Conservation (phyloP, 2,888 invertebrate genomes). For the Abscondita cerata region DNA sequence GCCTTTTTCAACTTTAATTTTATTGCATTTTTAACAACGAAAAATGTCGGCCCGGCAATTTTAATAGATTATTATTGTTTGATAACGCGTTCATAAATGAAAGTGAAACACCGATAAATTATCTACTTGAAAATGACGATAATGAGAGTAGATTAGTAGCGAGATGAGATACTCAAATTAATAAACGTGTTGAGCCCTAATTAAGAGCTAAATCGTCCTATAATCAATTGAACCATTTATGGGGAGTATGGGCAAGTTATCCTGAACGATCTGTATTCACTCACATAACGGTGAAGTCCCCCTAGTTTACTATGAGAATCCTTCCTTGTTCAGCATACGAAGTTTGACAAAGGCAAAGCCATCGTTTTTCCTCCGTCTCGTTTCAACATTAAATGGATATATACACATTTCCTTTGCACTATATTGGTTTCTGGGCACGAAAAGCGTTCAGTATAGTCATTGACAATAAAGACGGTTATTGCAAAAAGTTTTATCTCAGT, state of each 20-base stretch:
- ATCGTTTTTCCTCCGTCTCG: constrained; percentile 28
- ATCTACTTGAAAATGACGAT: constrained; percentile 13
- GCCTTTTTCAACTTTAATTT: constrained; percentile 24
- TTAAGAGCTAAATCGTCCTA: constrained; percentile 34
- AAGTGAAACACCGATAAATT: neutral
- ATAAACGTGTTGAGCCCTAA: constrained; percentile 29
- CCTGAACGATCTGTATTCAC: constrained; percentile 38
- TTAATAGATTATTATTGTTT: neutral
- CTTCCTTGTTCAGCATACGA: constrained; percentile 33
- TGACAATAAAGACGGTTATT: constrained; percentile 44
- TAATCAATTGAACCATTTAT: constrained; percentile 35
- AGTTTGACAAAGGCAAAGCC: constrained; percentile 33
- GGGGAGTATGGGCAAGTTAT: constrained; percentile 32
- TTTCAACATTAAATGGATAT: constrained; percentile 18
- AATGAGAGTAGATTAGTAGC: constrained; percentile 17
- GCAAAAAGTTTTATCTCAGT: constrained; percentile 46
- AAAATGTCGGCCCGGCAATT: neutral
- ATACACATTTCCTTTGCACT: constrained; percentile 23
- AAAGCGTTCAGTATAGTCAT: constrained; percentile 34
- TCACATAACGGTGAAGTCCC: constrained; percentile 41
- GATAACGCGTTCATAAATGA: neutral
- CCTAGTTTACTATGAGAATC: constrained; percentile 39
- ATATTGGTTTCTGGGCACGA: constrained; percentile 32
- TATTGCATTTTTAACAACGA: constrained; percentile 26
- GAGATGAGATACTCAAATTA: constrained; percentile 24